Percentiles rank a stretch among this genome's conserved stretches.
These are phyloP conservation scores for Aphidius gifuensis DNA, from an alignment of 1,140 invertebrate genomes.

Conservation along the genomic window DNA sequence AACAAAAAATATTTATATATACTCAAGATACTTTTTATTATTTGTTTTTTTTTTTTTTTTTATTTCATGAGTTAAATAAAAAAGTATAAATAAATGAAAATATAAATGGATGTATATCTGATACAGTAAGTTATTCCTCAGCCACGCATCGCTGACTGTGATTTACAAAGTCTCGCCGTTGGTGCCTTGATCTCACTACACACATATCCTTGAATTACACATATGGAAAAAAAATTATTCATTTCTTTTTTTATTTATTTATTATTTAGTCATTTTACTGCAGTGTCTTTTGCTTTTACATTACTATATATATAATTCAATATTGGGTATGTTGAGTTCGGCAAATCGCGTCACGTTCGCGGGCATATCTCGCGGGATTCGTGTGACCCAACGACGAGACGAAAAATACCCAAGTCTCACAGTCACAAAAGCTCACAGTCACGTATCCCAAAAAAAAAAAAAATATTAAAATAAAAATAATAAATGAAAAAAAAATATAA, in stretches of 20 bases:
- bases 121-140: conserved; percentile 26
- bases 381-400: conserved; percentile 15
- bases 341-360: conserved; percentile 22
- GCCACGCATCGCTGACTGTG: conserved; percentile 35
- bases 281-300: background rate
- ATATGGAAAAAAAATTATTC: background rate
- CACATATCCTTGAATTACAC: background rate
- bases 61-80: conserved; percentile 21
- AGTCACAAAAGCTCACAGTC: conserved; percentile 21
- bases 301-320: conserved; percentile 19
- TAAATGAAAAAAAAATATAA: background rate
- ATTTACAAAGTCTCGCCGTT: conserved; percentile 31
- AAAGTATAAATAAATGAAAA: conserved; percentile 27
- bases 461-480: conserved; percentile 1
- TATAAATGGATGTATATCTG: conserved; percentile 30
- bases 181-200: conserved; percentile 6
- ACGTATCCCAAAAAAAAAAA: conserved; percentile 19
- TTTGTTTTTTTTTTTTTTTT: background rate
- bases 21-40: background rate
- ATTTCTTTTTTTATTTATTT: too few relatives aligned
- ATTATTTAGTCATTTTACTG: too few relatives aligned
- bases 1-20: background rate
- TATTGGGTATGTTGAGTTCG: conserved; percentile 8
- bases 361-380: conserved; percentile 1
- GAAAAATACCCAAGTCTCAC: conserved; percentile 1